A percentile compares a stretch with the other conserved stretches of the same genome.
Evolutionary conservation across 30 jellyfish, hydroid and myxozoan genomes (phyloP).

Genomic region (Hydra vulgaris): DNA sequence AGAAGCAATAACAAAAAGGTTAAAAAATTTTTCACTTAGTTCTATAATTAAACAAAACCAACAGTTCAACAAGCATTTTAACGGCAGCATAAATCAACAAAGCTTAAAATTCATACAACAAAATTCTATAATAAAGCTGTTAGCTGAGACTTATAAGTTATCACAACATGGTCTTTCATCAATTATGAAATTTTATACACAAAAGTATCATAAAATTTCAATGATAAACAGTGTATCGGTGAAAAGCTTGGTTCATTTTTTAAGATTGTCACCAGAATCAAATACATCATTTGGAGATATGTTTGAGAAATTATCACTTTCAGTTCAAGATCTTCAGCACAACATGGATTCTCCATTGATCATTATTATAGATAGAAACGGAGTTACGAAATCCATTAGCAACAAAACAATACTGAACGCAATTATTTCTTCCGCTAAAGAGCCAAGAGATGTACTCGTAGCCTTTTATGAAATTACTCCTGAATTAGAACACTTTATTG

Average conservation of each 20-base stretch:
- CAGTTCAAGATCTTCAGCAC: background rate
- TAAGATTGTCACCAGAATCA: background rate
- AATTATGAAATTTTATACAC: background rate
- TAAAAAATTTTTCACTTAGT: background rate
- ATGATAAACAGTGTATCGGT: slow-evolving; percentile 16
- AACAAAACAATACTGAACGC: slow-evolving; percentile 16
- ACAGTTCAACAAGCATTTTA: background rate
- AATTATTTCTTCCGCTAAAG: slow-evolving; percentile 6
- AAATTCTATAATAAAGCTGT: slow-evolving; percentile 13
- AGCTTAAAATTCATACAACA: background rate
- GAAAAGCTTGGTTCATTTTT: slow-evolving; percentile 10
- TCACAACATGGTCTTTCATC: slow-evolving; percentile 16
- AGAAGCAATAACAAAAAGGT: background rate
- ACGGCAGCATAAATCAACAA: background rate
- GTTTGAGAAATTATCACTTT: background rate
- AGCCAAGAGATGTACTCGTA: slow-evolving; percentile 16
- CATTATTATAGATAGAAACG: slow-evolving; percentile 10
- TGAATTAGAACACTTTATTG: slow-evolving; percentile 6
- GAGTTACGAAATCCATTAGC: slow-evolving; percentile 4
- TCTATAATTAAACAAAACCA: background rate
- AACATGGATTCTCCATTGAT: slow-evolving; percentile 14
- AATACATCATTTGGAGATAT: slow-evolving; percentile 20
- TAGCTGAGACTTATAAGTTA: slow-evolving; percentile 18
- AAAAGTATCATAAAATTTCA: background rate
- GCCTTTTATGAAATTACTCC: slow-evolving; percentile 16